Conservation (phyloP, 1,140 invertebrate genomes). For the Pachyrhynchus sulphureomaculatus region DNA sequence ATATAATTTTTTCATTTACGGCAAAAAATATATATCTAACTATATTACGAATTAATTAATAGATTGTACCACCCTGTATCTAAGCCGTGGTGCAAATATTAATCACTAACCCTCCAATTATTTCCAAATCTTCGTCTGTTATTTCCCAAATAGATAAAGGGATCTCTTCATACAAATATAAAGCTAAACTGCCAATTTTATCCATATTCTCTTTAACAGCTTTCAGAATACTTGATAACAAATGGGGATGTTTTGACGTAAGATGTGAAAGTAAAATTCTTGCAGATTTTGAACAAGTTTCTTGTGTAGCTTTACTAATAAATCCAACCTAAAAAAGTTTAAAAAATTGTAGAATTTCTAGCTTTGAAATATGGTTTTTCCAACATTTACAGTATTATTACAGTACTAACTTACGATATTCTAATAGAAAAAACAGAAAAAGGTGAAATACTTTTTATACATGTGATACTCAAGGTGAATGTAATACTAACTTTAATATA, state of each 20-base stretch:
- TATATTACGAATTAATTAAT: too few species aligned
- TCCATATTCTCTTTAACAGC: slow-evolving; percentile 65
- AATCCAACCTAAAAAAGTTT: slow-evolving; percentile 66
- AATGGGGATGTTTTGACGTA: slow-evolving; percentile 66
- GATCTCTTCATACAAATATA: slow-evolving; percentile 76
- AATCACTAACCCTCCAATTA: slow-evolving; percentile 56
- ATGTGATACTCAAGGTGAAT: too few species aligned
- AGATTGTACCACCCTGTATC: too few species aligned
- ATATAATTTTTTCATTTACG: too few species aligned
- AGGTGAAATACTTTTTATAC: too few species aligned
- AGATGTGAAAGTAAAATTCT: slow-evolving; percentile 72
- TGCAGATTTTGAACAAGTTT: slow-evolving; percentile 73
- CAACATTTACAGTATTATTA: neutral
- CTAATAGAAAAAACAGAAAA: too few species aligned
- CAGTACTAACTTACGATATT: neutral
- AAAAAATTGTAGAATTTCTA: neutral
- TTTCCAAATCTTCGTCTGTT: slow-evolving; percentile 64
- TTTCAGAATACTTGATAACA: slow-evolving; percentile 68
- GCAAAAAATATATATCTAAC: too few species aligned
- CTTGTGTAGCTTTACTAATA: slow-evolving; percentile 68
- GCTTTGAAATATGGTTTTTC: neutral
- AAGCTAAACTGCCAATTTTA: slow-evolving; percentile 62
- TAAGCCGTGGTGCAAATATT: too few species aligned
- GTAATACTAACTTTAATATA: too few species aligned
- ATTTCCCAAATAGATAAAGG: slow-evolving; percentile 72